Evolutionary conservation across 2,113 vertebrate species (phyloP), one percentile per base, ranked within the genome.

Genomic region (Vulpes lagopus): DNA sequence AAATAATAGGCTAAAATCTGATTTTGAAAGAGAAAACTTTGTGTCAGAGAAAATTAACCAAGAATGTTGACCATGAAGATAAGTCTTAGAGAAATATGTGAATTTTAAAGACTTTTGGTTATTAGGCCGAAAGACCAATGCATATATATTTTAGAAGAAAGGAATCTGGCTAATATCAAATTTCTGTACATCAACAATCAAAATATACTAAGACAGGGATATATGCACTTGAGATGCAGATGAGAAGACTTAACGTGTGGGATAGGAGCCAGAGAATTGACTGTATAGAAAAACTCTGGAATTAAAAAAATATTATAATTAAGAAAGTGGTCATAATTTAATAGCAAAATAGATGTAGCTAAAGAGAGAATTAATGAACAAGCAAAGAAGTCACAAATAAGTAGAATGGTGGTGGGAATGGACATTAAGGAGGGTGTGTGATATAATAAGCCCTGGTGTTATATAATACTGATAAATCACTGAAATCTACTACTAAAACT

Each of bases 351-450:
- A 35, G 38, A 64, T 12, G 25, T 19, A 67, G 60, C 35, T 32
- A 60, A 93, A 93, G 51, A 96, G 49, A 88, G 23, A 92, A 89
- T 38, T 71, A 81, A 11, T 57, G 55, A 91, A 81, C 8, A 86
- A 53, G 2, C 17, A 85, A 17, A 81, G 25, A 43, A 35, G 8
- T 73, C 74, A 84, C 30, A 78, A 35, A 59, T 35, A 59, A 69
- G 4, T 43, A 43, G 43, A 43, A 43, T 43, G 43, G 43, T 43
- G 43, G 43, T 43, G 43, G 43, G 43, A 7, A 43, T 43, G 43
- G 43, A 43, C 43, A 43, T 43, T 43, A 43, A 43, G 43, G 43
- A 43, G 43, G 43, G 43, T 43, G 43, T 43, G 38, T 43, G 43
- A 43, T 43, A 43, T 7, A 43, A 43, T 43, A 43, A 43, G 43